Base-by-base conservation (phyloP, 2,797 vertebrate species). In the Bovichtus diacanthus region DNA sequence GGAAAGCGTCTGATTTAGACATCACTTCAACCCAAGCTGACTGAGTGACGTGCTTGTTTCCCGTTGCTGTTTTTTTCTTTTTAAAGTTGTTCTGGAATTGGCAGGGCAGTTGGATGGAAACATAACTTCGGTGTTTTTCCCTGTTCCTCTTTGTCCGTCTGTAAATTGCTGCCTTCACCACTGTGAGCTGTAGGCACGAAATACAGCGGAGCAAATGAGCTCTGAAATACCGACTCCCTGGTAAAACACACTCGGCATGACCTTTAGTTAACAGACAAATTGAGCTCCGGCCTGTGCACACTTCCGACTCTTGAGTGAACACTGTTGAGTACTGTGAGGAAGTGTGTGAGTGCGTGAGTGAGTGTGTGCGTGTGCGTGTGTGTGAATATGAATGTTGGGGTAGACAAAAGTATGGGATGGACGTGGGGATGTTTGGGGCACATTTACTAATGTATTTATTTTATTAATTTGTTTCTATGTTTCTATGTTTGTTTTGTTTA, bases 261-360 rank as follows among this genome's bases (percentile, higher is more conserved):
- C 90, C 91, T 92, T 92, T 91, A 83, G 78, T 87, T 83, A 81
- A 77, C 59, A 31, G 73, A 82, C 87, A 90, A 91, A 91, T 85
- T 86, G 89, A 90, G 89, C 83, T 63, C 84, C 50, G 19, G 72
- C 69, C 70, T 49, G 75, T 76, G 46, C 64, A 74, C 69, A 47
- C 73, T 76, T 76, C 72, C 19, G 15, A 74, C 65, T 81, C 68
- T n/a, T 49, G 44, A 70, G 56, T 74, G 68, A 84, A 49, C 39
- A 55, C 70, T 62, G 61, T 29, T 38, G 11, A 36, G 55, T 36
- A 39, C 41, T 49, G 49, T 38, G 60, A 31, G 69, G 18, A 50
- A 12, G 36, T 51, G 62, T 44, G 49, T 62, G 47, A 75, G 47
- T 36, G 18, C 78, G 49, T 75, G 16, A 78, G 25, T 58, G 62